phyloP scores from a whole-genome alignment of 23 tunicate species.

The Diplosoma virens region DNA sequence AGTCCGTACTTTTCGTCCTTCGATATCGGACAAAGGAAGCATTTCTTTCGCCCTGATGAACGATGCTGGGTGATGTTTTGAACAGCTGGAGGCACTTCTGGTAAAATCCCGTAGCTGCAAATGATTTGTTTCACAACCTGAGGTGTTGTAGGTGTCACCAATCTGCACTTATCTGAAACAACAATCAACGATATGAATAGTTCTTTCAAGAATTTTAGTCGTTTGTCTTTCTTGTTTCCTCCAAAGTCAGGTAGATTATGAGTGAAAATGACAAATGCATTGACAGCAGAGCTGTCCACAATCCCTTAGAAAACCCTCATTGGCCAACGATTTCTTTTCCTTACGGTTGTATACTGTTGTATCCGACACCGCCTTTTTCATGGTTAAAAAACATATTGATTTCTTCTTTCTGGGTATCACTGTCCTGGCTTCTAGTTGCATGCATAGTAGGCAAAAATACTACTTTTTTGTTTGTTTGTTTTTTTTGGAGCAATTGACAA shows the following conservation, averaged over 20 bases:
- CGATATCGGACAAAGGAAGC: constrained; percentile 30
- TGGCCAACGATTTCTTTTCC: constrained; percentile 22
- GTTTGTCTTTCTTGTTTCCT: constrained; percentile 13
- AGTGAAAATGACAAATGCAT: constrained; percentile 20
- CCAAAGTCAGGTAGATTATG: constrained; percentile 7
- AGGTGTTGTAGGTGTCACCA: constrained; percentile 24
- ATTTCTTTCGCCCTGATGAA: constrained; percentile 16
- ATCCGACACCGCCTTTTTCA: constrained; percentile 20
- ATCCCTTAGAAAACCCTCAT: constrained; percentile 19
- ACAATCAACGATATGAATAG: constrained; percentile 4
- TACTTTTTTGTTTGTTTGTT: constrained; percentile 5
- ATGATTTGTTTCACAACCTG: constrained; percentile 33
- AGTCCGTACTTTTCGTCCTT: constrained; percentile 31
- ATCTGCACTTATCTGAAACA: constrained; percentile 23
- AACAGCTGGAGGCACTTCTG: constrained; percentile 4
- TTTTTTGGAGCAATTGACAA: constrained; percentile 2
- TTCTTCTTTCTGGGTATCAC: constrained; percentile 1
- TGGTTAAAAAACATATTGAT: constrained; percentile 11
- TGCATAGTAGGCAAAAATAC: background rate
- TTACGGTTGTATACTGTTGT: constrained; percentile 9
- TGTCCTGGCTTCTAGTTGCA: constrained; percentile 8
- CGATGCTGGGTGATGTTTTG: constrained; percentile 24
- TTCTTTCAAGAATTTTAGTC: constrained; percentile 6
- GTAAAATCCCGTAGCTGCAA: constrained; percentile 29
- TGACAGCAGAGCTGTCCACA: constrained; percentile 13